Evolutionary conservation across 2,888 invertebrate genomes (phyloP).

Genomic region (Cryptophagus acutangulus): DNA sequence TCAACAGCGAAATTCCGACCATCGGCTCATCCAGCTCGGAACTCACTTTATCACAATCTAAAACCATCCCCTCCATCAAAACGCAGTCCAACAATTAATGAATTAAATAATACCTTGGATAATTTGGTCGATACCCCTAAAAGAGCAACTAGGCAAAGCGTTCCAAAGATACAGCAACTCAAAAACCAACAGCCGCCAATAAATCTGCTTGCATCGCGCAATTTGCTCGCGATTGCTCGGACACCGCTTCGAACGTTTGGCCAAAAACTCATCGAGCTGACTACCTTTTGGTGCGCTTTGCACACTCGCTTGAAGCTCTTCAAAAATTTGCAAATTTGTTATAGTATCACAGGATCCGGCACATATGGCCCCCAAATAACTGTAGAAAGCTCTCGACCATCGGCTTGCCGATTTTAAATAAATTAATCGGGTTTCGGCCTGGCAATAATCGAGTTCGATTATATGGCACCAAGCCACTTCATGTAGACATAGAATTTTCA

Average conservation of each 20-base stretch:
- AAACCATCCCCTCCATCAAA: background rate
- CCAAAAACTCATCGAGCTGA: slow-evolving; percentile 42
- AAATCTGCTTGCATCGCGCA: slow-evolving; percentile 25
- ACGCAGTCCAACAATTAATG: background rate
- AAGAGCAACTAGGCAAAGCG: slow-evolving; percentile 55
- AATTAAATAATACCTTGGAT: slow-evolving; percentile 43
- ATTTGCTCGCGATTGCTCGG: slow-evolving; percentile 25
- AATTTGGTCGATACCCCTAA: slow-evolving; percentile 43
- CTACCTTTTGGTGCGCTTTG: slow-evolving; percentile 33
- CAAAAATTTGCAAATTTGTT: slow-evolving; percentile 21
- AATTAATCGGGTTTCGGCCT: slow-evolving; percentile 51
- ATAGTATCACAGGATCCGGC: slow-evolving; percentile 34
- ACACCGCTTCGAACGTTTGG: slow-evolving; percentile 34
- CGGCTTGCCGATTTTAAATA: slow-evolving; percentile 56
- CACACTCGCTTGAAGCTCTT: slow-evolving; percentile 34
- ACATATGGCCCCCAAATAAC: slow-evolving; percentile 55
- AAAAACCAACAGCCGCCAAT: slow-evolving; percentile 57
- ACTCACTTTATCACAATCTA: slow-evolving; percentile 39
- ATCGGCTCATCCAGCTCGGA: slow-evolving; percentile 50
- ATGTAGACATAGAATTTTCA: slow-evolving; percentile 55
- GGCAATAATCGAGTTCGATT: slow-evolving; percentile 56
- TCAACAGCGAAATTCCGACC: slow-evolving; percentile 51
- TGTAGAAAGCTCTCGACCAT: slow-evolving; percentile 64
- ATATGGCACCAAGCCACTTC: slow-evolving; percentile 66
- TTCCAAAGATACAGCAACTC: slow-evolving; percentile 68